These are phyloP conservation scores for Poecilus cupreus DNA, from an alignment of 2,888 invertebrate species.

Conservation along the genomic window DNA sequence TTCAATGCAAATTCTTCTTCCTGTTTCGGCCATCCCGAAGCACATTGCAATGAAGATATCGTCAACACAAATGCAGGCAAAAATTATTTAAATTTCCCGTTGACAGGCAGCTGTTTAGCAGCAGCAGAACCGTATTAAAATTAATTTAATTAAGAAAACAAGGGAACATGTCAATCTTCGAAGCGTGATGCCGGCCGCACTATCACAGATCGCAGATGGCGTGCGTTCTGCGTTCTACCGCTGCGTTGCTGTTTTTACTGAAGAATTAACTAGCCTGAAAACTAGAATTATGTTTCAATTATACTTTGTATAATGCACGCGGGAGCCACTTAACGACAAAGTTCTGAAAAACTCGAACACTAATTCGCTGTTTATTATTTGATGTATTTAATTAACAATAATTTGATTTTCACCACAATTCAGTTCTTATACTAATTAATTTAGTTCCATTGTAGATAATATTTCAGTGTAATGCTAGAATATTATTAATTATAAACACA, in stretches of 20 bases:
- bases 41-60: background rate
- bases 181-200: conserved; percentile 43
- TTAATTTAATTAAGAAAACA: conserved; percentile 53
- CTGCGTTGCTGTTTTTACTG: conserved; percentile 13
- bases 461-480: too few relatives aligned
- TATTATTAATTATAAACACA: too few relatives aligned
- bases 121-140: conserved; percentile 20
- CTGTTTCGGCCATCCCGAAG: too few relatives aligned
- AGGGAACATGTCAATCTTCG: conserved; percentile 47
- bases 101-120: conserved; percentile 38
- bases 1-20: too few relatives aligned
- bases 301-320: too few relatives aligned
- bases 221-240: background rate
- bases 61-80: background rate
- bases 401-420: too few relatives aligned
- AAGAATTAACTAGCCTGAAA: conserved; percentile 33
- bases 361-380: too few relatives aligned
- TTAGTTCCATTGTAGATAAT: too few relatives aligned
- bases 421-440: too few relatives aligned
- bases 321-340: too few relatives aligned
- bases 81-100: conserved; percentile 5
- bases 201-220: conserved; percentile 38
- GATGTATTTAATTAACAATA: too few relatives aligned
- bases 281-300: conserved; percentile 45
- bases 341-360: background rate